Base-by-base conservation (phyloP, 1,140 invertebrate genomes). In the Procambarus virginalis region DNA sequence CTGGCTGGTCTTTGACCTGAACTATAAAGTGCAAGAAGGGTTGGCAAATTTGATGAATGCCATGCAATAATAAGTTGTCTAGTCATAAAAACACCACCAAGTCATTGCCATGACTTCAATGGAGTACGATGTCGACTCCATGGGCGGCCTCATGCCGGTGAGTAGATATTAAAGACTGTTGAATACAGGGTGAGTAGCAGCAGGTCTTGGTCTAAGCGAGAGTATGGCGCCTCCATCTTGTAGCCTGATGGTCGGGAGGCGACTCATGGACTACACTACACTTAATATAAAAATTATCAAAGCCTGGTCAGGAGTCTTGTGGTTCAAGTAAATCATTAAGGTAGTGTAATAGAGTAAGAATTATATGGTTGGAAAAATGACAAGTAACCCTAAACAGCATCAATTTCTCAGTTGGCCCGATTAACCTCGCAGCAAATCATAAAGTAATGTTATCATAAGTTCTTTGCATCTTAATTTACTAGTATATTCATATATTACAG, bases 111-210 rank as follows among this genome's bases (percentile, higher is more conserved):
- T 89, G 88, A 84, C 88, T 45, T 89, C 88, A n/a, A 78, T 89
- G 88, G 88, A 89, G n/a, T 89, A 89, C 82, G 88, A 89, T 70
- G 88, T 89, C 58, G 88, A 89, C 12, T 79, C 88, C 75, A 89
- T 89, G 88, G 76, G 88, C 70, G 88, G 88, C 60, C 81, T 89
- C 14, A 89, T 89, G 88, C 88, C 88, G 88, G 88, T 89, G 60
- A 89, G 88, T 89, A 46, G 17, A 48, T 34, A n/a, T 78, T 70
- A 73, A 79, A 64, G 34, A 34, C 49, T 58, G 22, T 12, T 46
- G 80, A 48, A 68, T 46, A 34, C 8, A 51, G 46, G 14, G 58
- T 48, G n/a, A 83, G 68, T 75, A 12, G 55, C 45, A 17, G 81
- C 22, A 14, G 73, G 76, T 49, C 60, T 45, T 48, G 75, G 88